Evolutionary conservation across 2,113 vertebrate genomes (phyloP).

Genomic region (Loxodonta africana): DNA sequence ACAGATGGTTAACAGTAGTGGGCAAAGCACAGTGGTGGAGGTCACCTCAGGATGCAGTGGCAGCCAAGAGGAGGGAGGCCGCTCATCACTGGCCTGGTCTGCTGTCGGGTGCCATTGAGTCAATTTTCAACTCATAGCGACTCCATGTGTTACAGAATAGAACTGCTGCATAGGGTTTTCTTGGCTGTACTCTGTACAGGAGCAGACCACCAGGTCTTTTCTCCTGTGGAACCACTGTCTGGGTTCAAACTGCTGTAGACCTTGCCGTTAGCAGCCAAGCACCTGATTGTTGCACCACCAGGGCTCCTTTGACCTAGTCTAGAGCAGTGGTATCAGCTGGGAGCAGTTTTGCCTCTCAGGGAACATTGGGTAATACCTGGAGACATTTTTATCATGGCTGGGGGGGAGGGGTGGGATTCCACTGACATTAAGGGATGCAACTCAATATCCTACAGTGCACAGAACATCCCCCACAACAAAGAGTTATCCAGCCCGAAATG

Average conservation of each 20-base stretch:
- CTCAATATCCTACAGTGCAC: accelerated
- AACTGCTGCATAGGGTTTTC: background rate
- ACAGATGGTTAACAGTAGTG: background rate
- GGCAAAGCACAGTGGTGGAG: background rate
- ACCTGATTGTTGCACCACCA: background rate
- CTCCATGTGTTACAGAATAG: background rate
- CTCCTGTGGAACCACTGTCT: background rate
- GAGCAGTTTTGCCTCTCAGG: background rate
- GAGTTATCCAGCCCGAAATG: background rate
- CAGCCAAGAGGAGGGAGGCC: background rate
- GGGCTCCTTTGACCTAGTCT: background rate
- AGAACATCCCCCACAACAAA: background rate
- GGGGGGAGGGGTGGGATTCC: background rate
- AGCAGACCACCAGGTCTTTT: background rate
- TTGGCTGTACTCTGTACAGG: background rate
- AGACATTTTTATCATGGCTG: background rate
- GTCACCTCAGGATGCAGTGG: too few species aligned
- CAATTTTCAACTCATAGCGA: background rate
- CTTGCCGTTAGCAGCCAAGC: background rate
- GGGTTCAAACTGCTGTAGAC: background rate
- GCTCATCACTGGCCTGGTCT: background rate
- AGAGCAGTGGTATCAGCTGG: background rate
- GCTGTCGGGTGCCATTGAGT: background rate
- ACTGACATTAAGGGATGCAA: background rate
- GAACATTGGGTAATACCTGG: background rate